Evolutionary conservation across 2,113 vertebrate genomes (phyloP).

Genomic region (Amblyornis subalaris): DNA sequence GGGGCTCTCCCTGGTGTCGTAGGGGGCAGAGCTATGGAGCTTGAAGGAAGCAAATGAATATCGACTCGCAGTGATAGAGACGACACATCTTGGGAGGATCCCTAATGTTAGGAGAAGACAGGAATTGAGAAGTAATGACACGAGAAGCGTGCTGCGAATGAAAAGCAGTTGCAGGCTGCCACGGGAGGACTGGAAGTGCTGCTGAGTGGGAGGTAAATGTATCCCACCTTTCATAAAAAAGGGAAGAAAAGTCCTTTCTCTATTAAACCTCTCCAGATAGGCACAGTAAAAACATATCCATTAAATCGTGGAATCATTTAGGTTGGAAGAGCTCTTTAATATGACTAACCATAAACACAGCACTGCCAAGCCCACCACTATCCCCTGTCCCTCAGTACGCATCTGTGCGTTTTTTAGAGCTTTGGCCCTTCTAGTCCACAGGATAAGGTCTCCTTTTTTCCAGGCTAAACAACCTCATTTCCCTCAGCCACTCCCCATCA

Average conservation of each 20-base stretch:
- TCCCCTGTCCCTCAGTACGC: background rate
- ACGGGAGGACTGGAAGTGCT: background rate
- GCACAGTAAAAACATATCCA: background rate
- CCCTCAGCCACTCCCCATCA: background rate
- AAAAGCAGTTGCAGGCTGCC: background rate
- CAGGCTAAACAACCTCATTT: background rate
- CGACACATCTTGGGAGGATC: background rate
- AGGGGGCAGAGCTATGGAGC: background rate
- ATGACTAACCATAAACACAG: background rate
- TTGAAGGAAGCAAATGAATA: slow-evolving; percentile 62
- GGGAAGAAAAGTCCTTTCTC: background rate
- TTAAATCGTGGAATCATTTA: background rate
- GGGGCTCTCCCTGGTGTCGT: background rate
- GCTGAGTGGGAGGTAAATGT: background rate
- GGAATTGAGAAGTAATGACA: slow-evolving; percentile 52
- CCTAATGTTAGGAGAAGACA: slow-evolving; percentile 30
- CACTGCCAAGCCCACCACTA: background rate
- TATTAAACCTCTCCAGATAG: background rate
- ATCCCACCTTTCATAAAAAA: background rate
- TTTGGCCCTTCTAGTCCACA: background rate
- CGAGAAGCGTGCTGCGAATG: slow-evolving; percentile 10
- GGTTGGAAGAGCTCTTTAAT: background rate
- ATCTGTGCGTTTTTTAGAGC: background rate
- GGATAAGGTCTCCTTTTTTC: background rate
- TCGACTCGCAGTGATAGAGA: slow-evolving; percentile 6